Conservation (phyloP, 2,888 invertebrate species). For the Pachymerium ferrugineum region DNA sequence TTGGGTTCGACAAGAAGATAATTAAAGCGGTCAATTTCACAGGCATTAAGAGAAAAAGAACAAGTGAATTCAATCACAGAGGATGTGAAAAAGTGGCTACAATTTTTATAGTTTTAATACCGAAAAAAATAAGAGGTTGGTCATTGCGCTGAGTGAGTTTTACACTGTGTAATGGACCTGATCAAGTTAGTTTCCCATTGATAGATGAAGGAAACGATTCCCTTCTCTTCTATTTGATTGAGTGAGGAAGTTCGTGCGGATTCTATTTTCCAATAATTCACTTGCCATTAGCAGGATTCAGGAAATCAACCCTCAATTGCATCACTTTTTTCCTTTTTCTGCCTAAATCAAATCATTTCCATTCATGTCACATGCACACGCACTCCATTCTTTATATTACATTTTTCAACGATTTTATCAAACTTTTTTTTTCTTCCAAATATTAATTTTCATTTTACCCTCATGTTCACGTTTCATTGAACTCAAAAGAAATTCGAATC, state of each 20-base stretch:
- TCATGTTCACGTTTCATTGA: background rate
- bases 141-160: too few species aligned
- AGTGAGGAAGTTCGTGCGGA: constrained; percentile 4
- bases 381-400: too few species aligned
- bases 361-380: too few species aligned
- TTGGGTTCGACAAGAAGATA: background rate
- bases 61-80: background rate
- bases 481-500: background rate
- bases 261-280: background rate
- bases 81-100: background rate
- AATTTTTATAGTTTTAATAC: background rate
- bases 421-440: too few species aligned
- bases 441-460: background rate
- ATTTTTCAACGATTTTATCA: constrained; percentile 4
- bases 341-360: background rate
- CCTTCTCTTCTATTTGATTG: background rate
- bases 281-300: background rate
- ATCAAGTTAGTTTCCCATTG: background rate
- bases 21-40: constrained; percentile 3
- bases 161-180: background rate
- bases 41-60: background rate
- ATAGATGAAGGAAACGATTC: background rate
- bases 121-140: background rate
- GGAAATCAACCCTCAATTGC: background rate
- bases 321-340: too few species aligned